Evolutionary conservation across 2,888 invertebrate genomes (phyloP).

Genomic region (Lasioglossum malachurum): DNA sequence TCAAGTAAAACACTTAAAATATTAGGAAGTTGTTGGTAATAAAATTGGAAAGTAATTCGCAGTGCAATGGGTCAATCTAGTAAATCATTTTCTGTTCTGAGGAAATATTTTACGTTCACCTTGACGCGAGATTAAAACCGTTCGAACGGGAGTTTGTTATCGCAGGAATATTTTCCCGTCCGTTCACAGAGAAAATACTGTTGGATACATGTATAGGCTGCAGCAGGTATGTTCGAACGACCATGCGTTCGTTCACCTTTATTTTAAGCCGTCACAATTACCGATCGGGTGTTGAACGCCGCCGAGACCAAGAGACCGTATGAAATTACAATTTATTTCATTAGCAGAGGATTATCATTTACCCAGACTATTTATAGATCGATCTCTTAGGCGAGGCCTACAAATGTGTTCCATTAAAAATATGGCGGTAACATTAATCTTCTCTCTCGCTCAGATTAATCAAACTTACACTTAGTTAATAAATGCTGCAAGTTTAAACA

Average conservation of each 20-base stretch:
- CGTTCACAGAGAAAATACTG: constrained; percentile 23
- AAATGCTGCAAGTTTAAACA: neutral
- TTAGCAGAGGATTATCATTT: constrained; percentile 15
- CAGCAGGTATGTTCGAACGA: neutral
- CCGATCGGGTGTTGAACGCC: constrained; percentile 8
- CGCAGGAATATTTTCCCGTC: constrained; percentile 29
- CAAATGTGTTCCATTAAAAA: neutral
- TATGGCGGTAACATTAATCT: neutral
- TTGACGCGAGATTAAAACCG: constrained; percentile 1
- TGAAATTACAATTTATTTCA: constrained; percentile 50
- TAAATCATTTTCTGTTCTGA: neutral
- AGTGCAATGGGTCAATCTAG: too few species aligned
- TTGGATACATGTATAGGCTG: neutral
- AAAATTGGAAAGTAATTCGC: too few species aligned
- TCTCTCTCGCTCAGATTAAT: neutral
- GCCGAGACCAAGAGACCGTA: constrained; percentile 21
- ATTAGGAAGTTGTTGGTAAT: too few species aligned
- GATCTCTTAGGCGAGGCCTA: neutral
- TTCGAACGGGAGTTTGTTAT: neutral
- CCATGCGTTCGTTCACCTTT: constrained; percentile 34
- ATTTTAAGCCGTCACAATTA: constrained; percentile 42
- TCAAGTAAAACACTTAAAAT: too few species aligned
- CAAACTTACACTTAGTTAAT: neutral
- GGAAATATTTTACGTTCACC: neutral
- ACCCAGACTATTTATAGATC: neutral